These are phyloP conservation scores for Amphilophus citrinellus DNA, from an alignment of 2,113 vertebrate genomes.

Conservation along the genomic window DNA sequence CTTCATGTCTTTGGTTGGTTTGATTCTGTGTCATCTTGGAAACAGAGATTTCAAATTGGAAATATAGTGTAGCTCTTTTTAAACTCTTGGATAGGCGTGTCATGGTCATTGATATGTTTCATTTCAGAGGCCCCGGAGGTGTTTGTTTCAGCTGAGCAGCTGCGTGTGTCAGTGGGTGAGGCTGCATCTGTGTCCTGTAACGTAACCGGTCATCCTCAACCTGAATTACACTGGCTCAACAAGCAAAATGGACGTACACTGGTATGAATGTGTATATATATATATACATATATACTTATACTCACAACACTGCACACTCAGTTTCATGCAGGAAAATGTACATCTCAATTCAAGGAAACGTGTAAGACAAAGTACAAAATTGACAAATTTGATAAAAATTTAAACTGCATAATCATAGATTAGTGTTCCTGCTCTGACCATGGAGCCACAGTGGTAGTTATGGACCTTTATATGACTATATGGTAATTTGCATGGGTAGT, in stretches of 20 bases:
- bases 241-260: constrained; percentile 62
- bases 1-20: constrained; percentile 78
- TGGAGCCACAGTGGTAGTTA: too few relatives aligned
- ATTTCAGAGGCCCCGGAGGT: constrained; percentile 75
- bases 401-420: too few relatives aligned
- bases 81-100: neutral
- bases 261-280: constrained; percentile 45
- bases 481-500: too few relatives aligned
- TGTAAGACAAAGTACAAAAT: neutral
- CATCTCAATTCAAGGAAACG: neutral
- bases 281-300: neutral
- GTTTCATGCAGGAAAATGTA: neutral
- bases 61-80: neutral
- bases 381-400: neutral
- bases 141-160: constrained; percentile 49
- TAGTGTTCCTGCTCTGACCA: too few relatives aligned
- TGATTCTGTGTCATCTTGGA: neutral
- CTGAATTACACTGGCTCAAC: constrained; percentile 76
- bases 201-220: constrained; percentile 77
- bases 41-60: neutral
- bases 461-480: too few relatives aligned
- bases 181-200: constrained; percentile 75
- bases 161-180: constrained; percentile 47
- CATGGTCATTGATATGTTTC: neutral
- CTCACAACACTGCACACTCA: neutral